Conservation (phyloP, 1,140 invertebrate species). For the Drosophila oshimai region DNA sequence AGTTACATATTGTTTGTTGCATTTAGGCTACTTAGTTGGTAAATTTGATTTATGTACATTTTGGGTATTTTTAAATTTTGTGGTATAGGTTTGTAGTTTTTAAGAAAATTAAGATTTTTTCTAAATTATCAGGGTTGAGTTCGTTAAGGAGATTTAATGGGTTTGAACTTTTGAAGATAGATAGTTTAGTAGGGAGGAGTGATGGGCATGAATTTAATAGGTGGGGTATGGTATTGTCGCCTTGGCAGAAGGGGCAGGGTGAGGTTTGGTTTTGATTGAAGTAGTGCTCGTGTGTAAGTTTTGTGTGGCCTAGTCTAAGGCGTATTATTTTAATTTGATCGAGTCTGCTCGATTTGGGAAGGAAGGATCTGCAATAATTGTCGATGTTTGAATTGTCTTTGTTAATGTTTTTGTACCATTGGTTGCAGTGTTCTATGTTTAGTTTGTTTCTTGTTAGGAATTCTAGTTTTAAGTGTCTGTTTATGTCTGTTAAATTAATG, state of each 20-base stretch:
- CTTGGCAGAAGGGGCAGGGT: slow-evolving; percentile 1
- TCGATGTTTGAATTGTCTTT: slow-evolving; percentile 4
- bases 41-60: neutral
- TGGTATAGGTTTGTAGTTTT: neutral
- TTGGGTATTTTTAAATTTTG: neutral
- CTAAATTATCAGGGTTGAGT: neutral
- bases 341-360: neutral
- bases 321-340: slow-evolving; percentile 1
- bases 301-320: slow-evolving; percentile 4
- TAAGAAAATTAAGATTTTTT: neutral
- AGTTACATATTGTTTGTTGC: neutral
- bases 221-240: neutral
- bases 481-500: neutral
- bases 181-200: slow-evolving; percentile 4
- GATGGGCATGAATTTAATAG: slow-evolving; percentile 5
- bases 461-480: slow-evolving; percentile 4
- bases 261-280: neutral
- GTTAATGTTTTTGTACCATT: slow-evolving; percentile 6
- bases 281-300: neutral
- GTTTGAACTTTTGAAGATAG: neutral
- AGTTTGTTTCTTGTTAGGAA: slow-evolving; percentile 1
- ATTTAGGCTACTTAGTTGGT: neutral
- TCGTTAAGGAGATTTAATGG: neutral
- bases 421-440: slow-evolving; percentile 7
- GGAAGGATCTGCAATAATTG: neutral